Evolutionary conservation across 2,888 invertebrate genomes (phyloP).

Genomic region (Myopa tessellatipennis): DNA sequence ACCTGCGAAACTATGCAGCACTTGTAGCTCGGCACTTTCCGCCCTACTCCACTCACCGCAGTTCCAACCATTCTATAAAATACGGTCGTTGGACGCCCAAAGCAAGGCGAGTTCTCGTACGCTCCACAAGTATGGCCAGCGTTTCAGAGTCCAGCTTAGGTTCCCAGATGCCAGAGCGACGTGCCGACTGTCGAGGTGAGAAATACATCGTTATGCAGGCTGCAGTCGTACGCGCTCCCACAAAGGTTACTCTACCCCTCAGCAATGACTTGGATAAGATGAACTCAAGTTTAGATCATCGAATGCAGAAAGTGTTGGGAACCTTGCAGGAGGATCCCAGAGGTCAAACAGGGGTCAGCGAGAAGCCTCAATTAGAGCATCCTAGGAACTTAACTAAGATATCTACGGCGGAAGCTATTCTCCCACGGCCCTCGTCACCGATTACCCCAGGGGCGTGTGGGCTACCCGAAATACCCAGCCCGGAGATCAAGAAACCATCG

Average conservation of each 20-base stretch:
- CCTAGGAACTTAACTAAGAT: slow-evolving; percentile 42
- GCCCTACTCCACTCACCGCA: slow-evolving; percentile 20
- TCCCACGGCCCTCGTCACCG: neutral
- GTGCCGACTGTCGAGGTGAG: slow-evolving; percentile 20
- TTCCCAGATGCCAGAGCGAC: neutral
- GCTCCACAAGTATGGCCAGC: slow-evolving; percentile 45
- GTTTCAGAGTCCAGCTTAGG: slow-evolving; percentile 47
- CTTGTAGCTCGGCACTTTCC: slow-evolving; percentile 38
- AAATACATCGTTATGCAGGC: slow-evolving; percentile 45
- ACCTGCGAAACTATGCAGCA: slow-evolving; percentile 44
- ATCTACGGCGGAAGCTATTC: neutral
- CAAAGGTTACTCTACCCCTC: neutral
- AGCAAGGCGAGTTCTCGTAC: slow-evolving; percentile 30
- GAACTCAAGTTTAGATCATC: slow-evolving; percentile 44
- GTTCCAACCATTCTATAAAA: slow-evolving; percentile 6
- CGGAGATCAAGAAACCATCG: slow-evolving; percentile 31
- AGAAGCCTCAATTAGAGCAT: slow-evolving; percentile 32
- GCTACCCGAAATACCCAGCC: slow-evolving; percentile 22
- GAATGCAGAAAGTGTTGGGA: slow-evolving; percentile 49
- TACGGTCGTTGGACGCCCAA: slow-evolving; percentile 19
- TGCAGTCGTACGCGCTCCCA: slow-evolving; percentile 17
- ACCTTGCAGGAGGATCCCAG: slow-evolving; percentile 48
- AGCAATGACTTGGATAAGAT: slow-evolving; percentile 33
- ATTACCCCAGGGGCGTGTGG: neutral
- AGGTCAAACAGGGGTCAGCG: slow-evolving; percentile 10